Base-by-base conservation (phyloP, 1,140 invertebrate genomes). In the Drosophila repletoides region DNA sequence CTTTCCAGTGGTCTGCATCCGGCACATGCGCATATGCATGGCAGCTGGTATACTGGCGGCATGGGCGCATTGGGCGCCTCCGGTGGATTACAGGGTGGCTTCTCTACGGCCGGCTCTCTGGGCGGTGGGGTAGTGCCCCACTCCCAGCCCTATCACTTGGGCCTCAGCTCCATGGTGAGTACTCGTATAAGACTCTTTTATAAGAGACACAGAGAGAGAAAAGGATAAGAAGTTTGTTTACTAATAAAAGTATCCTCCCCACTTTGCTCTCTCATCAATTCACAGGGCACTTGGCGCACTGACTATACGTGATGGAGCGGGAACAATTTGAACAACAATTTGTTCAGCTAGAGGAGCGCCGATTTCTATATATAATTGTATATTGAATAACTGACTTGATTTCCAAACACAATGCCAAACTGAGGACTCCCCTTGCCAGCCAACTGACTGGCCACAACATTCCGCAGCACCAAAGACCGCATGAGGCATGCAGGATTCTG, bases 251-350 rank as follows among this genome's bases (percentile, higher is more conserved):
- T 6, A 29, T 59, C 53, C 24, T 60, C 26, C 45, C 41, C 63
- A 58, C 28, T 76, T 21, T 61, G 52, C 43, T 46, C 7, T 41
- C 10, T 17, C 28, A n/a, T n/a, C n/a, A n/a, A n/a, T n/a, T 36
- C 14, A 4, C 24, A 90, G 89, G 89, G 89, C 67, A 88, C 89
- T 29, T 90, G 89, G 89, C 84, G 89, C 34, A 89, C 89, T 46
- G 89, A 90, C 77, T 90, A 90, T 43, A 90, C 89, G 89, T 90
- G 89, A 90, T 90, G 89, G 89, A 90, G 80, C 70, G 89, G 88
- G 75, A 90, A 90, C 68, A 90, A 89, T 74, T 81, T 90, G 76
- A 90, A 90, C 86, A 88, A 74, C 65, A 90, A 90, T 76, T 74
- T 90, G 79, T 90, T 90, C 80, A 89, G 88, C 72, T 90, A 88